These are phyloP conservation scores for Antennarius maculatus DNA, from an alignment of 2,797 vertebrate genomes.

Conservation along the genomic window DNA sequence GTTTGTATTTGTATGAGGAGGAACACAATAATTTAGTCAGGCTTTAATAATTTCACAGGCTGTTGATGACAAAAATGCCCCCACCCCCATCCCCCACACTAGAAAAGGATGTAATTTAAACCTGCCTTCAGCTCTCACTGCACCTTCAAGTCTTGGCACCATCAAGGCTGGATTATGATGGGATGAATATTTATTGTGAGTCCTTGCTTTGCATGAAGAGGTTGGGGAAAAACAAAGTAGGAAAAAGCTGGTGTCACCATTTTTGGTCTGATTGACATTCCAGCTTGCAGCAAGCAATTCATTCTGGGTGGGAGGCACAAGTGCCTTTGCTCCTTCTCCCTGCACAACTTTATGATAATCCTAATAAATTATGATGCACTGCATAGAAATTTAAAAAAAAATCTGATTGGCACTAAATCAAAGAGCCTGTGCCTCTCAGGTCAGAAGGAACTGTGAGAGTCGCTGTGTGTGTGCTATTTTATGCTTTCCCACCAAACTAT, in stretches of 20 bases:
- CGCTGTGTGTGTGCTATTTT: constrained; percentile 25
- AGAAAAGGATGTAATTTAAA: constrained; percentile 45
- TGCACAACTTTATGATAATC: constrained; percentile 81
- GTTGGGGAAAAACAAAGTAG: constrained; percentile 43
- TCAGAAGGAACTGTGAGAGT: constrained; percentile 49
- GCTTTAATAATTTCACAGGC: background rate
- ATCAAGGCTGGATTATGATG: constrained; percentile 42
- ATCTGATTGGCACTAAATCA: constrained; percentile 82
- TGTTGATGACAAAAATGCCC: constrained; percentile 23
- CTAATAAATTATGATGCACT: constrained; percentile 80
- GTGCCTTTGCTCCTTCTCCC: constrained; percentile 64
- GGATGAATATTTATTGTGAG: constrained; percentile 71
- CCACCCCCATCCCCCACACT: background rate
- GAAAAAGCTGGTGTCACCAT: constrained; percentile 52
- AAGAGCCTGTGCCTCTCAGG: constrained; percentile 70
- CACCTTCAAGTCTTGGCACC: constrained; percentile 50
- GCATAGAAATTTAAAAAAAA: constrained; percentile 79
- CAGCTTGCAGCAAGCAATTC: constrained; percentile 68
- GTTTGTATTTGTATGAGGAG: background rate
- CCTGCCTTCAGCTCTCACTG: constrained; percentile 49
- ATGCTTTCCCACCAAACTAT: constrained; percentile 38
- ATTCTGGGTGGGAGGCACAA: constrained; percentile 70
- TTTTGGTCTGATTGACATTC: constrained; percentile 63
- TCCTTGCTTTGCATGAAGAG: constrained; percentile 42
- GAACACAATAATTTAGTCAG: background rate